A percentile compares a stretch with the other conserved stretches of the same genome.
phyloP scores from a whole-genome alignment of 2,113 vertebrate genomes.

The Aegithalos caudatus region DNA sequence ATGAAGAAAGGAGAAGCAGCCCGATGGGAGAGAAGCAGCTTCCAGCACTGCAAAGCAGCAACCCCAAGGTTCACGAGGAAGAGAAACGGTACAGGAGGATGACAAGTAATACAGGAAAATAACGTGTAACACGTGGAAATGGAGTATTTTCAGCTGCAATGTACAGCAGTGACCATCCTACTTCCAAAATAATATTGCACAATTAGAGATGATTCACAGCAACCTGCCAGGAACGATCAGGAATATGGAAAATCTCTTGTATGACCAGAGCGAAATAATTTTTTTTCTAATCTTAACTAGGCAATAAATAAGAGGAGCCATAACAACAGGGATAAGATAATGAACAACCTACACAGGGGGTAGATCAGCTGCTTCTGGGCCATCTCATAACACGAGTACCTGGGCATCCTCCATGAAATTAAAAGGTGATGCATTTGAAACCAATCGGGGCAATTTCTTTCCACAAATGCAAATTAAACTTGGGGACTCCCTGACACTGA shows the following conservation, averaged over 20 bases:
- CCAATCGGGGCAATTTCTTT: background rate
- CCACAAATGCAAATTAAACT: background rate
- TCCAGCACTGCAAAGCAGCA: background rate
- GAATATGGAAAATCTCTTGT: background rate
- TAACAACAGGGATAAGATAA: background rate
- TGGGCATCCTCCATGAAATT: constrained; percentile 1
- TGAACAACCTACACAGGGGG: background rate
- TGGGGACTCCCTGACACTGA: background rate
- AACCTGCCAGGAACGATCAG: background rate
- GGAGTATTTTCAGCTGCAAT: background rate
- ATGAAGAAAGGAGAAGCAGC: background rate
- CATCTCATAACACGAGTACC: background rate
- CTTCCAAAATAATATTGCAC: background rate
- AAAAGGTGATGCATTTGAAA: background rate
- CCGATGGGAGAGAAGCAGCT: fast-evolving
- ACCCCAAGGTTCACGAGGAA: fast-evolving
- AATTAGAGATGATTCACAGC: background rate
- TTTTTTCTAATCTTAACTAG: background rate
- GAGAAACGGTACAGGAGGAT: background rate
- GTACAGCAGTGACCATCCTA: background rate
- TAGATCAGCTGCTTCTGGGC: background rate
- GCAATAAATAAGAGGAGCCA: background rate
- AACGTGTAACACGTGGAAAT: background rate
- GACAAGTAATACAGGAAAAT: background rate
- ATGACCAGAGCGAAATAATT: background rate